Percentiles rank a stretch among this genome's conserved stretches.
phyloP scores from a whole-genome alignment of 92 coral and sea anemone genomes.

The Parazoanthus darwini region DNA sequence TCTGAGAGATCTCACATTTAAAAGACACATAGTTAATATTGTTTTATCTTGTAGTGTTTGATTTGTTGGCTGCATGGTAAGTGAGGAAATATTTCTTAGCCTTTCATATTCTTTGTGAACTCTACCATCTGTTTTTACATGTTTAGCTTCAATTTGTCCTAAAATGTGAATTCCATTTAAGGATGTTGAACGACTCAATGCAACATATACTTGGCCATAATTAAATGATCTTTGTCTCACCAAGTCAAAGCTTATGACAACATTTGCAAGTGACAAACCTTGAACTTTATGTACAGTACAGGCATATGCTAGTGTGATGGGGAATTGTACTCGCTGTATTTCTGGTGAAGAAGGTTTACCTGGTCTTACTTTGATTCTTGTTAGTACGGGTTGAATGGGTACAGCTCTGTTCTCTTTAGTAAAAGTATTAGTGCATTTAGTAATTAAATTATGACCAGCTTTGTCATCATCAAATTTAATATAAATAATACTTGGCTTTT shows the following conservation, averaged over 20 bases:
- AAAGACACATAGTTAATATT: slow-evolving; percentile 38
- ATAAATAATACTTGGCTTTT: slow-evolving; percentile 54
- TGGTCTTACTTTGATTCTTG: slow-evolving; percentile 60
- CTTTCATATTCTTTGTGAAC: slow-evolving; percentile 55
- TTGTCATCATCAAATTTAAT: slow-evolving; percentile 69
- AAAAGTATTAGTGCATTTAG: slow-evolving; percentile 35
- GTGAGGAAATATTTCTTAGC: slow-evolving; percentile 38
- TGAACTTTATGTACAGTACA: slow-evolving; percentile 71
- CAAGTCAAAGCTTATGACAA: slow-evolving; percentile 61
- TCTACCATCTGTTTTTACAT: slow-evolving; percentile 55
- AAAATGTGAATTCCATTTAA: slow-evolving; percentile 56
- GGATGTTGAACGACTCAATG: slow-evolving; percentile 58
- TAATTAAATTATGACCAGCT: slow-evolving; percentile 56
- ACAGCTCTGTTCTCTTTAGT: slow-evolving; percentile 62
- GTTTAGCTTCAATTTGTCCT: slow-evolving; percentile 58
- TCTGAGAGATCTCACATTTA: slow-evolving; percentile 50
- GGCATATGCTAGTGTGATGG: slow-evolving; percentile 74
- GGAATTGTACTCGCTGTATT: slow-evolving; percentile 70
- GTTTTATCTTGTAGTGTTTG: slow-evolving; percentile 26
- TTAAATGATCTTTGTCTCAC: slow-evolving; percentile 60
- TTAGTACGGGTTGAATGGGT: slow-evolving; percentile 65
- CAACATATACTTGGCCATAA: slow-evolving; percentile 71
- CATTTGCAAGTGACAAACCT: slow-evolving; percentile 52
- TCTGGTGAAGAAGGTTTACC: slow-evolving; percentile 70
- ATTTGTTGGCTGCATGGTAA: slow-evolving; percentile 26